A percentile compares a stretch with the other conserved stretches of the same genome.
These are phyloP conservation scores for Meteorus cinctellus DNA, from an alignment of 2,888 invertebrate genomes.

Conservation along the genomic window DNA sequence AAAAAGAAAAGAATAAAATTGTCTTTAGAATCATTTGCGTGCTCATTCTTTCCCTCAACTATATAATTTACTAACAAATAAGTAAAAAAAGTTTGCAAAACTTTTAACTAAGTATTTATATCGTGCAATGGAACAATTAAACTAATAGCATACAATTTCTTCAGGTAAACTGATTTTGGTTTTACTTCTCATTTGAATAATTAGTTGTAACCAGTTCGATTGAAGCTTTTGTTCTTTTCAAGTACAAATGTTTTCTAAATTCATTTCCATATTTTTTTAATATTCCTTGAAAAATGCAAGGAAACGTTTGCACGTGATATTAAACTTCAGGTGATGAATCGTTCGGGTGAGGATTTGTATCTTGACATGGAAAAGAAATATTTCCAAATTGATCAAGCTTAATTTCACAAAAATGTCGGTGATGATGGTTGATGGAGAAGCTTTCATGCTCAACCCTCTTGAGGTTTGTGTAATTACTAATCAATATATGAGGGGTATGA, in stretches of 20 bases:
- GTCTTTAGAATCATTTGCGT: background rate
- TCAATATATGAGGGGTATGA: constrained; percentile 41
- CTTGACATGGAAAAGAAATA: too few species aligned
- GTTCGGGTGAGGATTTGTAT: too few species aligned
- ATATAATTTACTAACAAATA: background rate
- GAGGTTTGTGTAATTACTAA: constrained; percentile 45
- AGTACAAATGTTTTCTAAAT: too few species aligned
- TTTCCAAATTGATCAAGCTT: constrained; percentile 14
- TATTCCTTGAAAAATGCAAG: too few species aligned
- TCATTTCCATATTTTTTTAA: too few species aligned
- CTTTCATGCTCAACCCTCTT: constrained; percentile 39
- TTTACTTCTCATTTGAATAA: constrained; percentile 15
- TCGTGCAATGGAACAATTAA: constrained; percentile 38
- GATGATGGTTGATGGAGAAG: constrained; percentile 19
- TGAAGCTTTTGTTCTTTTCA: background rate
- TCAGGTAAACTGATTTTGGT: background rate
- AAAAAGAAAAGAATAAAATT: background rate
- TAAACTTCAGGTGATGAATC: too few species aligned
- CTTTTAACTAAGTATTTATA: background rate
- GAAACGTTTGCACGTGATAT: too few species aligned
- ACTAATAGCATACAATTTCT: background rate
- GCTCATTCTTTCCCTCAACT: background rate
- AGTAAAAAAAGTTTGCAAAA: background rate
- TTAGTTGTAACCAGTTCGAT: background rate
- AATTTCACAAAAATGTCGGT: constrained; percentile 21